These are phyloP conservation scores for Zophobas atratus DNA, from an alignment of 1,140 invertebrate genomes.

Conservation along the genomic window DNA sequence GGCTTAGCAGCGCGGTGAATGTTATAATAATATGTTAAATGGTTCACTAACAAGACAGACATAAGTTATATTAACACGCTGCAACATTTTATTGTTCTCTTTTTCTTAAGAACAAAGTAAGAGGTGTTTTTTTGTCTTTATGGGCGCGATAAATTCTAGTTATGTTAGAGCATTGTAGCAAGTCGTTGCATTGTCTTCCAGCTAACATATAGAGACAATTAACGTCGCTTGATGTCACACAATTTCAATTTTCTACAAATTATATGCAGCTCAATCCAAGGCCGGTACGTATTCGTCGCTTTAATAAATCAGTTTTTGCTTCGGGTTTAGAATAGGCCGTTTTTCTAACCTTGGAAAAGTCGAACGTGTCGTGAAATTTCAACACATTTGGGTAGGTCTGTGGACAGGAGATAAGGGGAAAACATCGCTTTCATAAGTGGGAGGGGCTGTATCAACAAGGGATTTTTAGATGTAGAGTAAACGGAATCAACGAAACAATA, in stretches of 20 bases:
- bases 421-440: neutral
- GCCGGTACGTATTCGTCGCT: neutral
- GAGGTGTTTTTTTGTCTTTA: constrained; percentile 29
- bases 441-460: neutral
- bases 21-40: constrained; percentile 44
- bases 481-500: too few relatives aligned
- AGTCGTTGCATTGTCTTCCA: constrained; percentile 32
- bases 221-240: constrained; percentile 24
- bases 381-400: constrained; percentile 18
- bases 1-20: constrained; percentile 37
- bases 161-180: constrained; percentile 13
- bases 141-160: constrained; percentile 38
- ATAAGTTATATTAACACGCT: constrained; percentile 38
- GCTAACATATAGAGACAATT: constrained; percentile 25
- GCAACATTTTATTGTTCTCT: constrained; percentile 39
- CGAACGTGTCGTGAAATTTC: neutral
- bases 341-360: constrained; percentile 5
- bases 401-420: constrained; percentile 5
- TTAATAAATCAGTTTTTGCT: constrained; percentile 23
- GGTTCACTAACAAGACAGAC: constrained; percentile 40
- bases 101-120: constrained; percentile 22
- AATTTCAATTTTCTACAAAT: constrained; percentile 29
- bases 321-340: neutral
- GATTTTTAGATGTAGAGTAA: too few relatives aligned
- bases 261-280: constrained; percentile 19